Conservation (phyloP, 2,797 vertebrate genomes). For the Cuniculus paca region DNA sequence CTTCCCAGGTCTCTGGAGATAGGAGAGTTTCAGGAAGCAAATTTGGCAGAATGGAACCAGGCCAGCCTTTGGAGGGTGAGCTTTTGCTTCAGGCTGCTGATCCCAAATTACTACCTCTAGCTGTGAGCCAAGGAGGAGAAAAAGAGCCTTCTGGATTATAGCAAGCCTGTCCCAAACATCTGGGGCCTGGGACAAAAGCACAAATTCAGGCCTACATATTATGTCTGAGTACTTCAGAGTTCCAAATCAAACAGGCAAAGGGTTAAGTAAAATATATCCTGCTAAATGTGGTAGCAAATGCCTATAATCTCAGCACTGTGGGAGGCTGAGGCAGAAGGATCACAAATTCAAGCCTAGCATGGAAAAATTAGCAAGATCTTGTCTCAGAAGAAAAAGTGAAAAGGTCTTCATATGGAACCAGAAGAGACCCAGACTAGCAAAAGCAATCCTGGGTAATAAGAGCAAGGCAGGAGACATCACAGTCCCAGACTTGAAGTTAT, state of each 20-base stretch:
- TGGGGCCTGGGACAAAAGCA: background rate
- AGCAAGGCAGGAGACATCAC: background rate
- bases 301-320: background rate
- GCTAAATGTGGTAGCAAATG: background rate
- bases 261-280: background rate
- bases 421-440: background rate
- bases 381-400: background rate
- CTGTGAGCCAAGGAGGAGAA: background rate
- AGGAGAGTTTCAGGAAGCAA: background rate
- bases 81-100: background rate
- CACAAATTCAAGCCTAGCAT: background rate
- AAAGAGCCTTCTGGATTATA: no score
- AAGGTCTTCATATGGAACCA: background rate
- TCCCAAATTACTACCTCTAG: background rate
- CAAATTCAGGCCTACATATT: background rate
- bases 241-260: background rate
- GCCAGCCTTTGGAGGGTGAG: no score
- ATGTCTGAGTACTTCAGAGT: background rate
- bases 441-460: background rate
- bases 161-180: no score
- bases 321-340: background rate
- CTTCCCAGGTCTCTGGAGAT: background rate
- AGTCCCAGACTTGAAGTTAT: background rate
- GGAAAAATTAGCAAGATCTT: background rate
- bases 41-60: background rate